These are phyloP conservation scores for Burhinus oedicnemus DNA, from an alignment of 2,113 vertebrate genomes.

Conservation along the genomic window DNA sequence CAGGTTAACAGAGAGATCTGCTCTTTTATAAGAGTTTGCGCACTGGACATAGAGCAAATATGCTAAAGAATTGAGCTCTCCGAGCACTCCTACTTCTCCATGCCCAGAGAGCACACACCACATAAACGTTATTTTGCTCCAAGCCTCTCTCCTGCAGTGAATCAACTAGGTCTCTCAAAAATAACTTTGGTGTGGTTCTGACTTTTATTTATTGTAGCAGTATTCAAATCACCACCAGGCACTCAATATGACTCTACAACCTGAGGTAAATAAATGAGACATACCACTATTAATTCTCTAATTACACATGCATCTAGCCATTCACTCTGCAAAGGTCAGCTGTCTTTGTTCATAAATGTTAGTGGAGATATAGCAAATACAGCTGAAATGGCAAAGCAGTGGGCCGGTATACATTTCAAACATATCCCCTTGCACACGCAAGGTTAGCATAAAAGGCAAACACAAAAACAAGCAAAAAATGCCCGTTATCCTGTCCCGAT, in stretches of 20 bases:
- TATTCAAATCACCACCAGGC: background rate
- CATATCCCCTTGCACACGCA: background rate
- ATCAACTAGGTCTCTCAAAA: background rate
- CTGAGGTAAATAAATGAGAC: slow-evolving; percentile 36
- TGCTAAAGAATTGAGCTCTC: background rate
- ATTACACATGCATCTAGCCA: slow-evolving; percentile 38
- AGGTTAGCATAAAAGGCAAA: background rate
- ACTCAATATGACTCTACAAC: background rate
- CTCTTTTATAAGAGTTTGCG: background rate
- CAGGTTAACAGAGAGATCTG: background rate
- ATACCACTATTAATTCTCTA: slow-evolving; percentile 23
- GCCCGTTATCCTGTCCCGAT: background rate
- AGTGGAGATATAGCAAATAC: background rate
- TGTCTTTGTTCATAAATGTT: slow-evolving; percentile 37
- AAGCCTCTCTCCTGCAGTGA: background rate
- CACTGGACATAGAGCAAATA: background rate
- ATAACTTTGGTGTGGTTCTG: background rate
- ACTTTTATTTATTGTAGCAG: background rate
- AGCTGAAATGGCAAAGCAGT: background rate
- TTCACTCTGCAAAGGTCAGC: slow-evolving; percentile 51
- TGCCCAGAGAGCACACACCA: background rate
- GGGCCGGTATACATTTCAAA: background rate
- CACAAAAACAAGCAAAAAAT: background rate
- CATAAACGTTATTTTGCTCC: background rate
- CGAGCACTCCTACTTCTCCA: background rate